Conservation (phyloP, 2,797 vertebrate genomes). For the Chelmon rostratus region DNA sequence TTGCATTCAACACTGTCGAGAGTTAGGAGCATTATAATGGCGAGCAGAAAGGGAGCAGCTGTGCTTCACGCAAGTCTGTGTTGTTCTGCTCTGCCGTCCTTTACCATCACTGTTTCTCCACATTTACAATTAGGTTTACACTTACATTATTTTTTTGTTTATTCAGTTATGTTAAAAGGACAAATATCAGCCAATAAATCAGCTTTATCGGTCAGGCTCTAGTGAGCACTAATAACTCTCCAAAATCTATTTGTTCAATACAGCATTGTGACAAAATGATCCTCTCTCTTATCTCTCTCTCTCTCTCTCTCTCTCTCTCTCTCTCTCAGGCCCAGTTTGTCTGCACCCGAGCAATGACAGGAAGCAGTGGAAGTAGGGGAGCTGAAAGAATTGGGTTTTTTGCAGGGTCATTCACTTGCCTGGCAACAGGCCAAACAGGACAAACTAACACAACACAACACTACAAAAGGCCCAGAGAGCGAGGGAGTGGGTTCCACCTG, state of each 20-base stretch:
- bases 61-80: not conserved
- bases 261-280: not conserved
- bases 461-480: conserved; percentile 46
- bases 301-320: not conserved
- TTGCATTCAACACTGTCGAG: not conserved
- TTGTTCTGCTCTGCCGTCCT: not conserved
- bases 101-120: not conserved
- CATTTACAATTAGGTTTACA: not conserved
- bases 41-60: not conserved
- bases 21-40: not conserved
- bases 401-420: conserved; percentile 48
- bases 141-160: not conserved
- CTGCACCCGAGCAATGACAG: conserved; percentile 36
- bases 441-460: conserved; percentile 52
- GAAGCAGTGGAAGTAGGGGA: conserved; percentile 52
- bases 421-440: conserved; percentile 63
- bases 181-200: not conserved
- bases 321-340: conserved; percentile 4
- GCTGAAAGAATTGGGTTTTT: conserved; percentile 49
- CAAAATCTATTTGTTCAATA: not conserved
- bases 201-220: not conserved
- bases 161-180: not conserved
- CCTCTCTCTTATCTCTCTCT: conserved; percentile 2
- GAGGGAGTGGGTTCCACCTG: conserved; percentile 60
- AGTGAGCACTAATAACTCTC: not conserved